Evolutionary conservation across 2,888 invertebrate genomes (phyloP).

Genomic region (Sympetrum striolatum): DNA sequence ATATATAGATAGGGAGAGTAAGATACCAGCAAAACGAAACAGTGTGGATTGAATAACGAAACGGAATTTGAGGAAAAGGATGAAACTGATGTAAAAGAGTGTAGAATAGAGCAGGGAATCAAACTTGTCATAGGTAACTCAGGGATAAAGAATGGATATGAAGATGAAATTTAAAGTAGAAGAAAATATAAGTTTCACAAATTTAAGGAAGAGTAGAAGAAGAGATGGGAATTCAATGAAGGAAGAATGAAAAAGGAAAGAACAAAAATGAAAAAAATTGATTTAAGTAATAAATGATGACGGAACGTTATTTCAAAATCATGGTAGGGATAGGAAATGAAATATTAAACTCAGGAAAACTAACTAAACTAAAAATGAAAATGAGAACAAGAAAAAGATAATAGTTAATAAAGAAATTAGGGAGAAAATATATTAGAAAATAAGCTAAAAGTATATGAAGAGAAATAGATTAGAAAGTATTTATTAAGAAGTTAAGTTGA

Average conservation of each 20-base stretch:
- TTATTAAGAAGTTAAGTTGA: too few species aligned
- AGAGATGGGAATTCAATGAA: background rate
- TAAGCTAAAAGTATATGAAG: too few species aligned
- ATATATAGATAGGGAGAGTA: background rate
- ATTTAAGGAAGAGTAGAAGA: too few species aligned
- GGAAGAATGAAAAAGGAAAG: background rate
- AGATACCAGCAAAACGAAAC: background rate
- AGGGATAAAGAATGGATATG: background rate
- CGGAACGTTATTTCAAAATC: background rate
- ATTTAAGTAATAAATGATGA: background rate
- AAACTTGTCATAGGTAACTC: too few species aligned
- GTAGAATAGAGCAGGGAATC: too few species aligned
- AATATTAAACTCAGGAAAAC: background rate
- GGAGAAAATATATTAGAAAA: too few species aligned
- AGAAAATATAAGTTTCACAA: background rate
- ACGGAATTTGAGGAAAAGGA: too few species aligned
- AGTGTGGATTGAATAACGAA: too few species aligned
- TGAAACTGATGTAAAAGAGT: too few species aligned
- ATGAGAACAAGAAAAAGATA: too few species aligned
- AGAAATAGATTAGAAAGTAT: too few species aligned
- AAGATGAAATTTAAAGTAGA: background rate
- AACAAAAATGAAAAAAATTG: background rate
- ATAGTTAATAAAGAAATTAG: background rate
- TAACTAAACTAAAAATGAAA: background rate
- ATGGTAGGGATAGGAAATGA: too few species aligned